Evolutionary conservation across 2,797 vertebrate species (phyloP), one percentile per base, ranked within the genome.

Genomic region (Oryzias dopingdopingensis): DNA sequence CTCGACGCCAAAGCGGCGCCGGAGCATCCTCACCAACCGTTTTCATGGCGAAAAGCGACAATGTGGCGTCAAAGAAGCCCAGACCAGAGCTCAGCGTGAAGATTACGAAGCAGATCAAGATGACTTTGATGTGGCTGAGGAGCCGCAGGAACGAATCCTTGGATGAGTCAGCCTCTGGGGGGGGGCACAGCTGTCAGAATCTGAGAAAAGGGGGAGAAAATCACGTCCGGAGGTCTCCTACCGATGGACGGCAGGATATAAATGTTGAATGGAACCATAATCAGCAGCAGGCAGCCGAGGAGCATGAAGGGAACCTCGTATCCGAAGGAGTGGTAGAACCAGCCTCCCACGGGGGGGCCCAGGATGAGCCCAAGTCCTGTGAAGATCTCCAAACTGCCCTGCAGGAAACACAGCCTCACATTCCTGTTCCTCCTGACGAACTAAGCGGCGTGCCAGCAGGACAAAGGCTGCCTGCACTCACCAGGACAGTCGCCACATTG

Each of bases 311-410:
- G 96, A 18, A 95, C 67, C 80, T 96, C 91, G 20, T 96, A 99
- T 70, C 96, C 96, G 83, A 95, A 98, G 0, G 92, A 82, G 4
- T 99, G 93, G 83, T 98, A 99, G 42, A 98, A 84, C 90, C 96
- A 92, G 3, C 96, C 96, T 58, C 97, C 97, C 13, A 98, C 59
- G 0, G 96, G 96, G 0, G 97, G 97, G 1, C 97, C 97, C 42
- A 96, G 42, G 4, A 97, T 94, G 3, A 99, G 82, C 4, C 96
- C 96, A 0, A 99, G 90, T 6, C 96, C 96, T 50, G 94, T 75
- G 61, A 98, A 98, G 64, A 95, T 88, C 88, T 98, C 96, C 88
- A 99, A 90, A 84, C 78, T 93, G 15, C 96, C 97, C 96, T 98
- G 79, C 74, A 83, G 6, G 62, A 26, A 6, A 20, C 14, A 32